These are phyloP conservation scores for Calameuta pallipes DNA, from an alignment of 2,888 invertebrate genomes.

Conservation along the genomic window DNA sequence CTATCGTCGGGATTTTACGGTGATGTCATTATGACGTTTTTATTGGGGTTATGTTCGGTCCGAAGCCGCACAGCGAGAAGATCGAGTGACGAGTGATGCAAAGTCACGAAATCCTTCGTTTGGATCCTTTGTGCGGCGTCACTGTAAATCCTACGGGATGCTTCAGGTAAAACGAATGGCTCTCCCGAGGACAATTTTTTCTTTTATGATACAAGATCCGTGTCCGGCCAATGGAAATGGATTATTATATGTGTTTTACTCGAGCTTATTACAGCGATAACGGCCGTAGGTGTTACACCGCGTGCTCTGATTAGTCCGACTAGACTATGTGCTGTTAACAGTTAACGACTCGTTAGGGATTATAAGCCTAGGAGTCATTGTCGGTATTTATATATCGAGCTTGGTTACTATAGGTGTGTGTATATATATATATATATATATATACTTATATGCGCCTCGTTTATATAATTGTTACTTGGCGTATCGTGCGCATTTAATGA, in stretches of 20 bases:
- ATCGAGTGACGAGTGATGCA: not conserved
- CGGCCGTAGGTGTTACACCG: not conserved
- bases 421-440: constrained; percentile 1
- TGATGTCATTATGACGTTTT: not conserved
- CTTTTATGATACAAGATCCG: not conserved
- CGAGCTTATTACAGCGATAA: not conserved
- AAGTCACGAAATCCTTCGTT: not conserved
- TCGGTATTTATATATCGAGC: not conserved
- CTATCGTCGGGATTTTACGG: not conserved
- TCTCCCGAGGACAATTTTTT: not conserved
- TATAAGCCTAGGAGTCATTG: constrained; percentile 15
- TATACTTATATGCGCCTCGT: constrained; percentile 10
- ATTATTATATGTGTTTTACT: not conserved
- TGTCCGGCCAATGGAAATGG: not conserved
- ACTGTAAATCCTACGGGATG: not conserved
- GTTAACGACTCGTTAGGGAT: constrained; percentile 20
- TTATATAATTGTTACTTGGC: constrained; percentile 35
- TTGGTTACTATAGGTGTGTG: not conserved
- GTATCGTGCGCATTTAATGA: constrained; percentile 40
- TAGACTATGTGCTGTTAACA: constrained; percentile 11
- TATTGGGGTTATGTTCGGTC: not conserved
- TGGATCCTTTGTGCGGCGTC: not conserved
- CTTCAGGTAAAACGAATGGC: not conserved
- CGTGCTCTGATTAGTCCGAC: not conserved
- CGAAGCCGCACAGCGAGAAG: not conserved